Evolutionary conservation across 2,888 invertebrate genomes (phyloP).

Genomic region (Meteorus colon): DNA sequence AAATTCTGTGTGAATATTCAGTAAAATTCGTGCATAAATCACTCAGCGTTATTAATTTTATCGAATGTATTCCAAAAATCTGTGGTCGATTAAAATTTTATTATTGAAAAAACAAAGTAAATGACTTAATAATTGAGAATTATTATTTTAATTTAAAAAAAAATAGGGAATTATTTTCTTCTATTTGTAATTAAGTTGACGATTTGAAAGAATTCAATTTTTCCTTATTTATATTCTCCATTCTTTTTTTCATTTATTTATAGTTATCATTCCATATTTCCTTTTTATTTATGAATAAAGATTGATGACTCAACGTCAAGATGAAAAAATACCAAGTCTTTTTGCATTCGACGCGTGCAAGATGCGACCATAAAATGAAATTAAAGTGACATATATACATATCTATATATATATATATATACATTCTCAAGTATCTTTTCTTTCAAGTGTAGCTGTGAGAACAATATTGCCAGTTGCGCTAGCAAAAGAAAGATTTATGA

Average conservation of each 20-base stretch:
- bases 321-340: not conserved
- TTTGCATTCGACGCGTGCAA: constrained; percentile 6
- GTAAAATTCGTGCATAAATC: constrained; percentile 47
- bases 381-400: constrained; percentile 19
- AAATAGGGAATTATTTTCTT: not conserved
- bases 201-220: not conserved
- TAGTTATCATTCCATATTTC: not conserved
- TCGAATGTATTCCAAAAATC: constrained; percentile 38
- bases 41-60: constrained; percentile 49
- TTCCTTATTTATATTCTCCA: not conserved
- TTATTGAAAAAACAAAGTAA: too few relatives aligned
- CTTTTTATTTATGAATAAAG: not conserved
- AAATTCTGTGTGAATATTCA: constrained; percentile 47
- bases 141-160: too few relatives aligned
- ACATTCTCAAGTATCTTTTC: constrained; percentile 21
- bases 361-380: constrained; percentile 24
- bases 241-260: not conserved
- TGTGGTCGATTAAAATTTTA: not conserved
- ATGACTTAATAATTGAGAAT: too few relatives aligned
- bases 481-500: constrained; percentile 43
- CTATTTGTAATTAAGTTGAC: not conserved
- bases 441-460: constrained; percentile 24
- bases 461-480: constrained; percentile 42
- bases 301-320: constrained; percentile 16
- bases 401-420: not conserved